These are phyloP conservation scores for Lepidocyrtinus sp. DNA, from an alignment of 2,888 invertebrate genomes.

Conservation along the genomic window DNA sequence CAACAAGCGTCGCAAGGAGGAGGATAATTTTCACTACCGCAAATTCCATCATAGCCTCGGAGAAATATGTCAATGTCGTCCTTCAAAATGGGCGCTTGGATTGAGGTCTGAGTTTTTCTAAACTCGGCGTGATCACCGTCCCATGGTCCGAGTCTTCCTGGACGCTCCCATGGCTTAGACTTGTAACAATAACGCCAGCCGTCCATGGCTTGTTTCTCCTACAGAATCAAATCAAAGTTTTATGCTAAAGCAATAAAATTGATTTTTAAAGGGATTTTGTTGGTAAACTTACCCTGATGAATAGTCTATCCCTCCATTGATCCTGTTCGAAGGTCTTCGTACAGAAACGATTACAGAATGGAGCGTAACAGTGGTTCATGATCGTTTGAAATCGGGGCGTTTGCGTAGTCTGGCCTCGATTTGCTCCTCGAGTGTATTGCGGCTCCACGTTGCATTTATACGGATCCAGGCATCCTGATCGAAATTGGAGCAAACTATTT, in stretches of 20 bases:
- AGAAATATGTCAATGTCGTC: constrained; percentile 66
- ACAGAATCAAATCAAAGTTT: constrained; percentile 17
- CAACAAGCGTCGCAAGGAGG: constrained; percentile 26
- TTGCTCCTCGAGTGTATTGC: constrained; percentile 30
- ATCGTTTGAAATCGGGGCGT: constrained; percentile 68
- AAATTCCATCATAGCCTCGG: constrained; percentile 55
- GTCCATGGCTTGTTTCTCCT: constrained; percentile 67
- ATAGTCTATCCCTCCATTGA: constrained; percentile 66
- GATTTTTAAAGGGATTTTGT: too few relatives aligned
- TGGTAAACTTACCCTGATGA: constrained; percentile 57
- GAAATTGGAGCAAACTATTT: too few relatives aligned
- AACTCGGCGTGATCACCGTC: constrained; percentile 67
- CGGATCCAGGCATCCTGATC: constrained; percentile 62
- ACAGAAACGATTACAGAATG: constrained; percentile 68
- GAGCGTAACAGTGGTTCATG: constrained; percentile 66
- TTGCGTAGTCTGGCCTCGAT: constrained; percentile 47
- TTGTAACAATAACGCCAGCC: constrained; percentile 68
- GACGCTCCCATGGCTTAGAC: constrained; percentile 66
- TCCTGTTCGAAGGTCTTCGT: constrained; percentile 67
- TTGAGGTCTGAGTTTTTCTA: constrained; percentile 65
- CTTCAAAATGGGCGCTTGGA: constrained; percentile 63
- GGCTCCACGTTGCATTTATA: constrained; percentile 48
- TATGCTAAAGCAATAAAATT: too few relatives aligned
- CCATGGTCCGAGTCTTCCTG: constrained; percentile 63
- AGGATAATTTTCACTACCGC: constrained; percentile 25